A percentile compares a stretch with the other conserved stretches of the same genome.
Evolutionary conservation across 1,140 invertebrate species (phyloP).

Genomic region (Papilio xuthus): DNA sequence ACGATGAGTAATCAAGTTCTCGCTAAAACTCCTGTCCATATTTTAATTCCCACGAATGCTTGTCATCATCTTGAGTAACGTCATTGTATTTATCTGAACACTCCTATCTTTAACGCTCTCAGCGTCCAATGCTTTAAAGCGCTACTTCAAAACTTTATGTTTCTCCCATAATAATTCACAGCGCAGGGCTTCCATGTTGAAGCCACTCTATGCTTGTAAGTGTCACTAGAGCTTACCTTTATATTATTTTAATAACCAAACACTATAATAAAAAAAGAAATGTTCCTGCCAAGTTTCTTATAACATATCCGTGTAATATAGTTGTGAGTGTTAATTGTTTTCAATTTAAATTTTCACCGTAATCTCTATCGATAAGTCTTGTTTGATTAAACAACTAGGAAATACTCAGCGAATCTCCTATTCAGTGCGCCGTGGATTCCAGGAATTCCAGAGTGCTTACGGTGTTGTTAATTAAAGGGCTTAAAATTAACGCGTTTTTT

Average conservation of each 20-base stretch:
- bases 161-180: constrained; percentile 67
- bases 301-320: constrained; percentile 48
- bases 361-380: constrained; percentile 59
- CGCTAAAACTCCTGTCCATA: constrained; percentile 5
- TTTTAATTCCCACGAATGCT: constrained; percentile 25
- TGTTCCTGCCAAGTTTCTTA: neutral
- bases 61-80: constrained; percentile 21
- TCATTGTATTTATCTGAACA: constrained; percentile 23
- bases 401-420: constrained; percentile 58
- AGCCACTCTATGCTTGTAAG: constrained; percentile 69
- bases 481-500: constrained; percentile 31
- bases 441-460: constrained; percentile 40
- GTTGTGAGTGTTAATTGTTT: constrained; percentile 60
- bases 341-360: too few relatives aligned
- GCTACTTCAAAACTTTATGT: constrained; percentile 64
- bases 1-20: constrained; percentile 11
- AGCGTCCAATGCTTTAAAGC: constrained; percentile 49
- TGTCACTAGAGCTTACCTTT: constrained; percentile 61
- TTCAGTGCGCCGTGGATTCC: constrained; percentile 40
- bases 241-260: constrained; percentile 68
- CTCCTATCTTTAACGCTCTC: constrained; percentile 19
- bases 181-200: constrained; percentile 52
- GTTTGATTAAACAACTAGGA: constrained; percentile 64
- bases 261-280: constrained; percentile 41
- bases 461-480: constrained; percentile 39